phyloP scores from a whole-genome alignment of 92 coral and sea anemone species.

The Zoanthus solanderi region DNA sequence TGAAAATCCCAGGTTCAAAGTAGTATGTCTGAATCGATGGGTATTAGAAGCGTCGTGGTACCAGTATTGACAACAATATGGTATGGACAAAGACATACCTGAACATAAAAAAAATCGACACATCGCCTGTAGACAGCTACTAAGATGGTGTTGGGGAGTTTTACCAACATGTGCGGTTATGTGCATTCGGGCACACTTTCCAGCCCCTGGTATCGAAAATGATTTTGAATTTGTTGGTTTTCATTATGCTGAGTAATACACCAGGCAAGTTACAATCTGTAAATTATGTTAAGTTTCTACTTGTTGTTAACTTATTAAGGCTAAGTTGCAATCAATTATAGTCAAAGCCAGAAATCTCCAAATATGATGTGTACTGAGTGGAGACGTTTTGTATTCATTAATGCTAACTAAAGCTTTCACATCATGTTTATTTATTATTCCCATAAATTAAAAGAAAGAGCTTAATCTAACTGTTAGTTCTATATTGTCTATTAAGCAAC shows the following conservation, averaged over 20 bases:
- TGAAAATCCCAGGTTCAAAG: conserved; percentile 53
- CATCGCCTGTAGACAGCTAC: not conserved
- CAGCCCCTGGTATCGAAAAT: conserved; percentile 3
- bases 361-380: not conserved
- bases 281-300: conserved; percentile 3
- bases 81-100: not conserved
- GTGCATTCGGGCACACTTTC: conserved; percentile 24
- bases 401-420: not conserved
- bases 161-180: conserved; percentile 32
- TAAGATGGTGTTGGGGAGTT: conserved; percentile 2
- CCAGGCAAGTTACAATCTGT: conserved; percentile 4
- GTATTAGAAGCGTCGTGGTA: conserved; percentile 53
- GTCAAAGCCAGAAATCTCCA: not conserved
- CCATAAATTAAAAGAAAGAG: not conserved
- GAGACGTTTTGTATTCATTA: not conserved
- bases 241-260: conserved; percentile 4
- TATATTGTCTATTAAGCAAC: not conserved
- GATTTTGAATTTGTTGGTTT: too few relatives aligned
- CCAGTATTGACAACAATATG: conserved; percentile 31
- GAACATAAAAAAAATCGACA: conserved; percentile 6
- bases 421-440: not conserved
- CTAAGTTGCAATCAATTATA: conserved; percentile 2
- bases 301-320: not conserved
- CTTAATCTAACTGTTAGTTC: not conserved
- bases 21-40: too few relatives aligned